Base-by-base conservation (phyloP, 2,797 vertebrate genomes). In the Dicrostonyx torquatus region DNA sequence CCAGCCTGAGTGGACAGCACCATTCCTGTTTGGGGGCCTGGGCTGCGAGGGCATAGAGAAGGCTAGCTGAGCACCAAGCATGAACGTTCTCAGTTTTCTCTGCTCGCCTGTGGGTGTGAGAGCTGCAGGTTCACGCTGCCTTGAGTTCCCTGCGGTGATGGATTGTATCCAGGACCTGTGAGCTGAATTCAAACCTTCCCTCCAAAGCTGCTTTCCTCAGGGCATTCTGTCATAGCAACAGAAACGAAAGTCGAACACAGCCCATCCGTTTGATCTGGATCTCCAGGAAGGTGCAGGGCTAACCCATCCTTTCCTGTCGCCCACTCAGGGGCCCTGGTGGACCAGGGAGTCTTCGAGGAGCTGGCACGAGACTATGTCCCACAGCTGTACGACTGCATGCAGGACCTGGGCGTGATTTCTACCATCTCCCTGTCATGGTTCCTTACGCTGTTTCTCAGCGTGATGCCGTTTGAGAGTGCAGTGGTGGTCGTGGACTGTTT, bases 341-440 rank as follows among this genome's bases (percentile, higher is more conserved):
- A 99, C 98, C 99, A 99, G 98, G 99, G 99, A 22, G 99, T 99
- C 94, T 99, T 99, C 18, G 99, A 99, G 98, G 99, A 99, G 94
- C 96, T 99, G 62, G 99, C 99, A 24, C 99, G 98, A 26, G 99
- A 99, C 97, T 99, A 99, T 20, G 99, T 99, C 26, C 99, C 99
- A 0, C 99, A 99, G 98, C 99, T 99, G 91, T 99, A 99, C 3
- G 99, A 99, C 98, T 99, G 99, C 97, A 99, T 99, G 99, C 99
- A 99, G 98, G 99, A 99, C 97, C 98, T 99, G 88, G 99, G 99
- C 0, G 99, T 99, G 82, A 99, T 99, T 96, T 99, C 99, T 86
- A 99, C 99, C 93, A 99, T 99, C 97, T 99, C 99, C 1, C 98
- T 99, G 48, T 99, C 99, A 60, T 99, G 99, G 99, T 99, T 99